A percentile compares a stretch with the other conserved stretches of the same genome.
phyloP scores from a whole-genome alignment of 1,140 invertebrate species.

The Orchesella cincta region DNA sequence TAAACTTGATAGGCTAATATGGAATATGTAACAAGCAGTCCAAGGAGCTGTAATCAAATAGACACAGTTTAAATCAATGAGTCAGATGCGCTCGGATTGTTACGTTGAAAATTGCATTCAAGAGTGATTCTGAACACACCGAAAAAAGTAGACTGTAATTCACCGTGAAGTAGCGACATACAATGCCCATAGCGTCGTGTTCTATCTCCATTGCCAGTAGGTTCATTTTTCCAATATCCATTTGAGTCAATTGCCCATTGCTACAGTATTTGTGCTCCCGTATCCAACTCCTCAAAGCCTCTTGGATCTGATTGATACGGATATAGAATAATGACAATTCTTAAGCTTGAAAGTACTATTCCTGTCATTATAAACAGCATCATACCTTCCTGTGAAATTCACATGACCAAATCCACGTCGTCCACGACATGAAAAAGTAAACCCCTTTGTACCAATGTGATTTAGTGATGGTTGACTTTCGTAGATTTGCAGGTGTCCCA shows the following conservation, averaged over 20 bases:
- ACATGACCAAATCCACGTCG: background rate
- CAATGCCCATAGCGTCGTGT: background rate
- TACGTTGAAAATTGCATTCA: background rate
- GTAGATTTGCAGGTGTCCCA: background rate
- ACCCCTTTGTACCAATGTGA: background rate
- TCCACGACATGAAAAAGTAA: background rate
- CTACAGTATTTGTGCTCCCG: background rate
- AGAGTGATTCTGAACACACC: background rate
- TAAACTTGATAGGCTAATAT: background rate
- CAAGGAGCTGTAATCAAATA: background rate
- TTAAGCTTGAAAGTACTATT: background rate
- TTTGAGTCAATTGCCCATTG: background rate
- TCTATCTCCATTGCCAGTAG: background rate
- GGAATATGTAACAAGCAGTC: background rate
- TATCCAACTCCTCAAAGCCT: background rate
- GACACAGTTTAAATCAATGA: too few relatives aligned
- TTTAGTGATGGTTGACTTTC: background rate
- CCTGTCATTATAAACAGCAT: too few relatives aligned
- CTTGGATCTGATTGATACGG: background rate
- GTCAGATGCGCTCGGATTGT: too few relatives aligned
- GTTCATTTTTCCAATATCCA: background rate
- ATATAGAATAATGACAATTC: background rate
- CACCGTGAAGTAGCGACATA: background rate
- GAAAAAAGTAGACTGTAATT: background rate
- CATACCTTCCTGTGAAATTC: conserved; percentile 9